Percentiles rank a stretch among this genome's conserved stretches.
phyloP scores from a whole-genome alignment of 2,113 vertebrate species.

The Argyrosomus japonicus region DNA sequence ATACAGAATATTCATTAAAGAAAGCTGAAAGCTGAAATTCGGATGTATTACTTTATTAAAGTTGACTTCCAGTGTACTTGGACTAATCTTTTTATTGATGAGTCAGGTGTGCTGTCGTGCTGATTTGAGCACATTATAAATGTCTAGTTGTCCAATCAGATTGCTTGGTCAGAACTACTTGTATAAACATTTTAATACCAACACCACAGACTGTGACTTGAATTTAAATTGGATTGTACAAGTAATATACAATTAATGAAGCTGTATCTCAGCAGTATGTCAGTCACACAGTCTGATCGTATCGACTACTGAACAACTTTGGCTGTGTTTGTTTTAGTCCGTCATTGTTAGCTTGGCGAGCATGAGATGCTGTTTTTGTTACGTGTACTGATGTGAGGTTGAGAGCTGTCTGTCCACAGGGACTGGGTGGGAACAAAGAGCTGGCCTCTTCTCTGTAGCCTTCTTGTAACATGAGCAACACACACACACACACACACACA shows the following conservation, averaged over 20 bases:
- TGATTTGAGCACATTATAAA: too few relatives aligned
- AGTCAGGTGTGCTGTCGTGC: too few relatives aligned
- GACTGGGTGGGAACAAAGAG: slow-evolving; percentile 71
- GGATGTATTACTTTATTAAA: too few relatives aligned
- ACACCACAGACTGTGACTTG: not conserved
- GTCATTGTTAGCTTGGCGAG: not conserved
- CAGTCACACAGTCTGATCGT: not conserved
- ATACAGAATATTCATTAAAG: too few relatives aligned
- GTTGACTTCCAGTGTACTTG: too few relatives aligned
- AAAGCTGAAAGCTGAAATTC: too few relatives aligned
- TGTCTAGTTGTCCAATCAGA: too few relatives aligned
- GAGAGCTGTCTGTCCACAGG: slow-evolving; percentile 54
- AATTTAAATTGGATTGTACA: not conserved
- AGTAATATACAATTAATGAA: too few relatives aligned
- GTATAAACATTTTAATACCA: not conserved
- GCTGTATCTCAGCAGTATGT: not conserved
- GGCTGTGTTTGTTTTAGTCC: not conserved
- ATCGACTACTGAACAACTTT: not conserved
- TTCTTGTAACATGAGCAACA: slow-evolving; percentile 71
- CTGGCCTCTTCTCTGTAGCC: slow-evolving; percentile 34
- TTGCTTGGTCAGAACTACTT: too few relatives aligned
- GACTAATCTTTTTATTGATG: too few relatives aligned
- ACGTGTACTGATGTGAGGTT: slow-evolving; percentile 27
- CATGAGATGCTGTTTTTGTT: slow-evolving; percentile 34
- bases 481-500: slow-evolving; percentile 26